Evolutionary conservation across 2,888 invertebrate genomes (phyloP).

Genomic region (Epicampocera succincta): DNA sequence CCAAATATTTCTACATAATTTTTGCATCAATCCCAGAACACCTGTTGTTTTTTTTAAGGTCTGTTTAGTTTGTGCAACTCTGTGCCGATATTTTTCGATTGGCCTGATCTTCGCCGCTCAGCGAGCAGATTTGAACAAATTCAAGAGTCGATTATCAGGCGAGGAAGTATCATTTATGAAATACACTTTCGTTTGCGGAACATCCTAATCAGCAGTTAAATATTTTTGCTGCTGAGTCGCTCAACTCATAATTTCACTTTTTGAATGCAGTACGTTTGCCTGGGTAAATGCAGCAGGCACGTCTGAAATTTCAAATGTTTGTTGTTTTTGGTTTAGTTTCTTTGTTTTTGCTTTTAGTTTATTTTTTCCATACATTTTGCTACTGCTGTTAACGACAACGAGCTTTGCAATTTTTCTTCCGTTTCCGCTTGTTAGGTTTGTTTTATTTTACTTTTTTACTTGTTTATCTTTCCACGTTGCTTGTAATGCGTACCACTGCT

Average conservation of each 20-base stretch:
- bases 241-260: conserved; percentile 41
- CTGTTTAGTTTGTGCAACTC: too few species aligned
- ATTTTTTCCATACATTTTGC: conserved; percentile 1
- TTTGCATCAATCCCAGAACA: too few species aligned
- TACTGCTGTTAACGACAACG: conserved; percentile 63
- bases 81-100: too few species aligned
- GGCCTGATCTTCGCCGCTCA: too few species aligned
- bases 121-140: too few species aligned
- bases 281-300: conserved; percentile 41
- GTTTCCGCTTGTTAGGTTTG: conserved; percentile 69
- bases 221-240: conserved; percentile 3
- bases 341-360: conserved; percentile 12
- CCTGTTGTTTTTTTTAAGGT: too few species aligned
- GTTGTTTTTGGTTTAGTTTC: conserved; percentile 10
- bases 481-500: conserved; percentile 64
- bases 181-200: neutral
- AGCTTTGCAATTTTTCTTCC: conserved; percentile 69
- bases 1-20: too few species aligned
- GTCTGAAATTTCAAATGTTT: conserved; percentile 41
- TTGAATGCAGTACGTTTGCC: neutral
- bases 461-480: conserved; percentile 62
- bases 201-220: conserved; percentile 1
- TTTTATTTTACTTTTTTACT: conserved; percentile 64
- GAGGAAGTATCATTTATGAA: neutral
- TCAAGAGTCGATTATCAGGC: too few species aligned